Base-by-base conservation (phyloP, 2,888 invertebrate species). In the Drosophila suboccidentalis region DNA sequence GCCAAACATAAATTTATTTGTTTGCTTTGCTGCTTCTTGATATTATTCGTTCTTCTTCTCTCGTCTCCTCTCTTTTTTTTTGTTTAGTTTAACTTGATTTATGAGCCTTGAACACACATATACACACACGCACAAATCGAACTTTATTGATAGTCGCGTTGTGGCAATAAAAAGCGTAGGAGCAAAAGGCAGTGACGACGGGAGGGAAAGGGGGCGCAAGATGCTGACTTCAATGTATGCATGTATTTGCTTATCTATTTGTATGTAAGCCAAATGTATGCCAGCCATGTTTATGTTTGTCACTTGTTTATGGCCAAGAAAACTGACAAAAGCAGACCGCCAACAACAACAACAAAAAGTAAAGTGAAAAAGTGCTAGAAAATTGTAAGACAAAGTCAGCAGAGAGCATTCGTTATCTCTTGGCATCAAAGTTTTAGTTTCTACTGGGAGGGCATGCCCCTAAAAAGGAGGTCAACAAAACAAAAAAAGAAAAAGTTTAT, bases 111-210 rank as follows among this genome's bases (percentile, higher is more conserved):
- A 54, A 69, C 59, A 65, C 46, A 66, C 62, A 51, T 34, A 50
- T 34, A 19, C 13, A 60, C 46, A 55, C 51, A 41, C 38, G 26
- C 62, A 41, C 55, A 78, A 74, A 82, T 83, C 86, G 78, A 83
- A 86, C 78, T 76, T 83, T 83, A 83, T 83, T 86, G 86, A 86
- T 86, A 82, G 75, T 74, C 71, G 76, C 83, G 74, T 34, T 72
- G 69, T 71, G 70, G 75, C 70, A 67, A 82, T 82, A 83, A 80
- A 84, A 79, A 73, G 44, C 34, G 53, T 50, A 55, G 50, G 19
- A 26, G 39, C 22, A n/a, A 19, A 38, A 51, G 58, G 36, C 29
- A 17, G 39, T 4, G 60, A 19, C 9, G 13, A 43, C 36, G 32
- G 46, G 32, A 13, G 19, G 36, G 32, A 46, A 46, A 50, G 64